Percentiles rank a stretch among this genome's conserved stretches.
Evolutionary conservation across 2,888 invertebrate species (phyloP).

Genomic region (Himalopsyche anomala): DNA sequence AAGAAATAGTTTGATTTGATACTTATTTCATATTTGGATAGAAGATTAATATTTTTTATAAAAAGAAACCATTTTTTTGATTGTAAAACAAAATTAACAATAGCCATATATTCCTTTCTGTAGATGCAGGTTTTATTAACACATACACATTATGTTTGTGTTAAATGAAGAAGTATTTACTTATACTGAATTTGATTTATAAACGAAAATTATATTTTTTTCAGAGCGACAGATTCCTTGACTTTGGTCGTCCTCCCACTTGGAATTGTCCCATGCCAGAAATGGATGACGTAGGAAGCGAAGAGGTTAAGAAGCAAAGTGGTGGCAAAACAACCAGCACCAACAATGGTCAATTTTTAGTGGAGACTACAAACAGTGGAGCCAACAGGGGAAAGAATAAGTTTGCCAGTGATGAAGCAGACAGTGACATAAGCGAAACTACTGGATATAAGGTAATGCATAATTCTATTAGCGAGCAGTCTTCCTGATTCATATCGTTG

Average conservation of each 20-base stretch:
- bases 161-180: no score
- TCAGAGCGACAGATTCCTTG: conserved; percentile 83
- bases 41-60: no score
- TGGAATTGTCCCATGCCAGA: conserved; percentile 97
- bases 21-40: no score
- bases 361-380: conserved; percentile 65
- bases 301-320: conserved; percentile 64
- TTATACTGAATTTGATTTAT: no score
- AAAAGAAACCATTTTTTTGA: no score
- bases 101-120: no score
- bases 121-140: neutral
- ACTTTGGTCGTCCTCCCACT: conserved; percentile 90
- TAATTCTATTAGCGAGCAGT: neutral
- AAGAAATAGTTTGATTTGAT: no score
- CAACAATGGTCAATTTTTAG: conserved; percentile 63
- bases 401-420: conserved; percentile 65
- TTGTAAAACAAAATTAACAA: no score
- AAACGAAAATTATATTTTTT: neutral
- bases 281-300: conserved; percentile 73
- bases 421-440: conserved; percentile 66
- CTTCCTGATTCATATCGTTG: no score
- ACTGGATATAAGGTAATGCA: conserved; percentile 58
- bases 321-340: conserved; percentile 57
- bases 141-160: neutral
- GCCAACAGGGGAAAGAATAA: conserved; percentile 61